These are phyloP conservation scores for Pempheris klunzingeri DNA, from an alignment of 2,797 vertebrate genomes.

Conservation along the genomic window DNA sequence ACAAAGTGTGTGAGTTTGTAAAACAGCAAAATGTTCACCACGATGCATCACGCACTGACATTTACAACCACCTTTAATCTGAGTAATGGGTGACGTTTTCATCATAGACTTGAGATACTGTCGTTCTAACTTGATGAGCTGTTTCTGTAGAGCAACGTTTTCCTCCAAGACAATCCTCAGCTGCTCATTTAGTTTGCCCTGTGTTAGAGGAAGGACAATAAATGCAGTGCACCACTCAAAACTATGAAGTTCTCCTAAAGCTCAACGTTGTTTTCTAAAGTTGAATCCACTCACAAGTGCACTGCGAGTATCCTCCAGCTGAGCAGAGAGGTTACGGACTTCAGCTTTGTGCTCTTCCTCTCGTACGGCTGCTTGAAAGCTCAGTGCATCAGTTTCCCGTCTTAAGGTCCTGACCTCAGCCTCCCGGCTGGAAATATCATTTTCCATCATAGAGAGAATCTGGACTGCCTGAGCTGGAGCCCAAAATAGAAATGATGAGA, in stretches of 20 bases:
- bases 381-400: constrained; percentile 73
- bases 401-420: constrained; percentile 79
- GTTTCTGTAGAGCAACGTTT: constrained; percentile 85
- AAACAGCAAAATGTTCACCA: constrained; percentile 4
- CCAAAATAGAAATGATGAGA: constrained; percentile 62
- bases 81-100: constrained; percentile 63
- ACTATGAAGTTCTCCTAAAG: not conserved
- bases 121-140: constrained; percentile 83
- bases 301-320: constrained; percentile 74
- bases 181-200: constrained; percentile 83
- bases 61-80: constrained; percentile 80
- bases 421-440: constrained; percentile 71
- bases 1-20: not conserved
- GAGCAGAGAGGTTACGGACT: constrained; percentile 63
- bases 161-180: constrained; percentile 86
- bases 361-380: constrained; percentile 60
- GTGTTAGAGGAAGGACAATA: constrained; percentile 24
- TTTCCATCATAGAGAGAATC: constrained; percentile 85
- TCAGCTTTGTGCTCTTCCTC: constrained; percentile 69
- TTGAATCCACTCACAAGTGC: constrained; percentile 76
- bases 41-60: not conserved
- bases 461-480: constrained; percentile 85
- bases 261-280: not conserved
- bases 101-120: constrained; percentile 77
- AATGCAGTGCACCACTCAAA: not conserved